Base-by-base conservation (phyloP, 2,797 vertebrate genomes). In the Sylvia borin region DNA sequence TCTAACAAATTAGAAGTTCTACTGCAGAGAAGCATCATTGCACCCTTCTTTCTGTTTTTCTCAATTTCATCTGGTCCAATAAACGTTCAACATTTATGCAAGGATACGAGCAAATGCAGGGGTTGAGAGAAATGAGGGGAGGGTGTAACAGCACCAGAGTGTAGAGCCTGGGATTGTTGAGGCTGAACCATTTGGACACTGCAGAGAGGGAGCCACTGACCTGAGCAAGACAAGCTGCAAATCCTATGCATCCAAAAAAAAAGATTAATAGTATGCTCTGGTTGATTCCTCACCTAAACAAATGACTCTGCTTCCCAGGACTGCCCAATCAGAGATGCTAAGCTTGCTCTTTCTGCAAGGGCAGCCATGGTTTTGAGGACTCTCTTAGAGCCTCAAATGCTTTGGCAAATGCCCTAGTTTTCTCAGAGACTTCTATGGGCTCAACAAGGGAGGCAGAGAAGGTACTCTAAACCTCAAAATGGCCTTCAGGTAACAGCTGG, bases 81-180 rank as follows among this genome's bases (percentile, higher is more conserved):
- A 73, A 62, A 43, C 0, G 0, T 43, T 62, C 58, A 60, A 0
- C 9, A n/a, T 66, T 73, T 64, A 70, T 61, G 17, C 40, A 73
- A 45, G 34, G 45, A 36, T 42, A 38, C 0, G 0, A 72, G 11
- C 26, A 84, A 36, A 42, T n/a, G 31, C 0, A 0, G 21, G 31
- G 66, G 24, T 17, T 12, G 27, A 61, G 31, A 79, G 67, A 89
- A 82, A 43, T 0, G 5, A 70, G 13, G 13, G 12, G 18, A 87
- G 14, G 16, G 7, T 62, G 61, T 51, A n/a, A 25, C 4, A 68
- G 13, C 0, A 1, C 13, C 58, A 29, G 1, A 43, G 32, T 12
- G 31, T 24, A 29, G 22, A 16, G 36, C 24, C 43, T 83, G 34
- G 22, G 10, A 64, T 67, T 85, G 34, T 67, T 68, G 38, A 78